Evolutionary conservation across 2,888 invertebrate genomes (phyloP), one percentile per base, ranked within the genome.

Genomic region (Cheilosia grossa): DNA sequence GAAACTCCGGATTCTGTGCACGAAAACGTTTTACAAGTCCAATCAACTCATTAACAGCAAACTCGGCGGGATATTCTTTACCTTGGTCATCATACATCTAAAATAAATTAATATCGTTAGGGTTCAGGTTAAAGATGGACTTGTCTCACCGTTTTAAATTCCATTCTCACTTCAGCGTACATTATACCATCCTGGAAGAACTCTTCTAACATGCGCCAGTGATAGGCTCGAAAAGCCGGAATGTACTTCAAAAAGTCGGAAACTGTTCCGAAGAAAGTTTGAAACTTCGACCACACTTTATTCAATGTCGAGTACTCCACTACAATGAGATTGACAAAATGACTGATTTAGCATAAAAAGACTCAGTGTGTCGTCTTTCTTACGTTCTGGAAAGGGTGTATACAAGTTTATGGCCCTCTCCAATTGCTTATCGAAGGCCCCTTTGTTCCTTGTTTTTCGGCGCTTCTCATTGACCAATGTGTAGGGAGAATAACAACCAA

Each of bases 181-280:
- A 94, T 92, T 0, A 95, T 92, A 86, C 95, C 94, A 88, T 95
- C 95, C 0, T 93, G 91, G 83, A 93, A 93, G 42, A 94, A 89
- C 88, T 95, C 94, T 63, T 93, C 89, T 4, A 95, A 90, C 47
- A 93, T 90, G 82, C 93, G 93, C 88, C 93, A 93, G 80, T 93
- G 93, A 88, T 93, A 93, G 15, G 93, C 92, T 70, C 93, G 93
- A 88, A 93, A 94, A 0, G 93, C 93, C 0, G 94, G 94, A 78
- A 92, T 90, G 75, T 94, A 94, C 15, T 90, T 90, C 3, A 94
- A 87, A 53, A 94, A 89, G 64, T 93, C 93, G 0, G 89, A 89
- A 0, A 93, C 82, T 0, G 93, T 92, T 0, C 79, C 79, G 74
- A 95, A 94, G 78, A 93, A 92, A 42, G 90, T 89, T 74, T 91